Evolutionary conservation across 1,140 invertebrate genomes (phyloP).

Genomic region (Scaptomyza hsui): DNA sequence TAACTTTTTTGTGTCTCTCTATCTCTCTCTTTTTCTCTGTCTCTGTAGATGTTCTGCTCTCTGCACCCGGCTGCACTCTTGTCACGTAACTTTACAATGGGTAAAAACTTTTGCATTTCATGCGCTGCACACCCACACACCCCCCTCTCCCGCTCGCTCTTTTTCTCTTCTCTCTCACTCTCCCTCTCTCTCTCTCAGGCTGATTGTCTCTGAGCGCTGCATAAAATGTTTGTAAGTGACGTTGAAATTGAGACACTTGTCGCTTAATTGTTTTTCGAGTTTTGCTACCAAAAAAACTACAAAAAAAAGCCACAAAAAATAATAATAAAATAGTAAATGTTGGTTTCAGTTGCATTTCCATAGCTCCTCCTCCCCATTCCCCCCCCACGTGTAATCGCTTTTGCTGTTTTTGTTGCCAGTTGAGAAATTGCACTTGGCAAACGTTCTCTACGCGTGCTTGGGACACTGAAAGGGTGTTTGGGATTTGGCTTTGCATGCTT

Average conservation of each 20-base stretch:
- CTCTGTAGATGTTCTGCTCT: conserved; percentile 17
- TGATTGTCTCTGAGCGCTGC: conserved; percentile 58
- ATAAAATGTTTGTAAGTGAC: conserved; percentile 82
- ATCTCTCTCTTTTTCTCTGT: neutral
- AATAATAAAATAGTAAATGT: conserved; percentile 32
- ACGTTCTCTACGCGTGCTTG: conserved; percentile 49
- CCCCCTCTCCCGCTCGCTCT: neutral
- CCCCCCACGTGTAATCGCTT: neutral
- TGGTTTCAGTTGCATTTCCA: conserved; percentile 36
- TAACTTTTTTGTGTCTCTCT: conserved; percentile 49
- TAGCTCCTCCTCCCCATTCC: neutral
- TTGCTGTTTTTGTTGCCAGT: conserved; percentile 58
- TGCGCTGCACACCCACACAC: conserved; percentile 35
- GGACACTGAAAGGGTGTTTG: conserved; percentile 64
- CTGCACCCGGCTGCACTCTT: conserved; percentile 36
- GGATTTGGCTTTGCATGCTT: conserved; percentile 52
- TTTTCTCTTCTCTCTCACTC: neutral
- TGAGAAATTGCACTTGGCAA: conserved; percentile 57
- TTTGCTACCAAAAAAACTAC: conserved; percentile 47
- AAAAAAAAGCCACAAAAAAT: conserved; percentile 31
- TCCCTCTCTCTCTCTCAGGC: neutral
- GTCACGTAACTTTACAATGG: conserved; percentile 67
- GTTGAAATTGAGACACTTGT: conserved; percentile 82
- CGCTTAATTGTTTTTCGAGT: conserved; percentile 81
- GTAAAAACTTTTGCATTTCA: conserved; percentile 80